Evolutionary conservation across 2,797 vertebrate species (phyloP).

Genomic region (Eupleurogrammus muticus): DNA sequence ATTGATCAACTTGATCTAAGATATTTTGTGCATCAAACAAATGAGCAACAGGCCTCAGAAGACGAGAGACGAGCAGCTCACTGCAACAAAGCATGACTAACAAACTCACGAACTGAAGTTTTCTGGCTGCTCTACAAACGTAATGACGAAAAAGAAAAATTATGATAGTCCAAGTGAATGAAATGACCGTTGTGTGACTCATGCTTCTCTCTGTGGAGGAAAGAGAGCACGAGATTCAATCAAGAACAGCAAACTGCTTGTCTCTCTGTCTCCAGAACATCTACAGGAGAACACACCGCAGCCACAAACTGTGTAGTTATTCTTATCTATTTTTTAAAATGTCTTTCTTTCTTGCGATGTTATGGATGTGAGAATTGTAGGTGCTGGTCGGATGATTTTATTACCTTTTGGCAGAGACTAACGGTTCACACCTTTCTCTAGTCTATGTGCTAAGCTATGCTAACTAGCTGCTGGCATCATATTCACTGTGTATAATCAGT

Average conservation of each 20-base stretch:
- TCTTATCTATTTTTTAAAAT: slow-evolving; percentile 4
- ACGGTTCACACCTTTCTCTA: no score
- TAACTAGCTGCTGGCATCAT: no score
- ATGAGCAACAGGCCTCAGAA: slow-evolving; percentile 38
- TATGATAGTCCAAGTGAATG: slow-evolving; percentile 51
- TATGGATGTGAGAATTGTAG: no score
- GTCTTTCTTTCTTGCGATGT: background rate
- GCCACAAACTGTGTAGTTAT: slow-evolving; percentile 20
- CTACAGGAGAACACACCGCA: slow-evolving; percentile 19
- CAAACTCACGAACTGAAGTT: slow-evolving; percentile 56
- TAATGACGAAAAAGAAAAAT: slow-evolving; percentile 55
- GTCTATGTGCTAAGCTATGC: no score
- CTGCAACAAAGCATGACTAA: slow-evolving; percentile 22
- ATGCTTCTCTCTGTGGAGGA: slow-evolving; percentile 23
- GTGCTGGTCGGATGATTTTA: no score
- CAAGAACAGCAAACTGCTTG: slow-evolving; percentile 43
- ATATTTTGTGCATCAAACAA: slow-evolving; percentile 30
- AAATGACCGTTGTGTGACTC: slow-evolving; percentile 52
- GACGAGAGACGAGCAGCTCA: background rate
- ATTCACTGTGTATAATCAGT: no score
- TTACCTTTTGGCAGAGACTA: no score
- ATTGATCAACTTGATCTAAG: slow-evolving; percentile 29
- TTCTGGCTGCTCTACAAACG: slow-evolving; percentile 47
- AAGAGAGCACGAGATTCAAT: slow-evolving; percentile 44
- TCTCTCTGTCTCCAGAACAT: slow-evolving; percentile 38